Conservation (phyloP, 2,888 invertebrate species). For the Chrysotoxum bicinctum region DNA sequence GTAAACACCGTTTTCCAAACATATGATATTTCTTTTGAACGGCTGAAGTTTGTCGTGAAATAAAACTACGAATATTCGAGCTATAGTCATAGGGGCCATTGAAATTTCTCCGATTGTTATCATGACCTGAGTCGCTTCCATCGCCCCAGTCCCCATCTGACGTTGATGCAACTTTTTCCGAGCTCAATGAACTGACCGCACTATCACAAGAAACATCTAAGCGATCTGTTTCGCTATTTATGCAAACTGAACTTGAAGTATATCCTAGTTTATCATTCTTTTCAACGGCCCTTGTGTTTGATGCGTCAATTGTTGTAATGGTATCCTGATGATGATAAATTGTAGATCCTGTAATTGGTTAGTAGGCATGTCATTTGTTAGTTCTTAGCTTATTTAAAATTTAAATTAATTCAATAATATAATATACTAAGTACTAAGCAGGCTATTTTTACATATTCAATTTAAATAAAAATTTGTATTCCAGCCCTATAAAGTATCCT, state of each 20-base stretch:
- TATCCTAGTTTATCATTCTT: background rate
- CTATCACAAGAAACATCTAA: constrained; percentile 94
- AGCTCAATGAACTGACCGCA: constrained; percentile 96
- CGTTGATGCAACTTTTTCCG: constrained; percentile 92
- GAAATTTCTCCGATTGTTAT: constrained; percentile 85
- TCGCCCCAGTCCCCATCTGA: constrained; percentile 96
- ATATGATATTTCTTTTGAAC: constrained; percentile 96
- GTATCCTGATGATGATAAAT: background rate
- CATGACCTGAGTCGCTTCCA: constrained; percentile 92
- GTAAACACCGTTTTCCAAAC: constrained; percentile 94
- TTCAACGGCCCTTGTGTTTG: background rate
- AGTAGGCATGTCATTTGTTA: background rate
- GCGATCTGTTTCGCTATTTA: constrained; percentile 82
- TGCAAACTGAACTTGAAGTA: background rate
- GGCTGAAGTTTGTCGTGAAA: constrained; percentile 84
- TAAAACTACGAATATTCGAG: constrained; percentile 83
- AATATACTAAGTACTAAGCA: too few relatives aligned
- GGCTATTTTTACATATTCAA: too few relatives aligned
- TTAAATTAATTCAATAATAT: background rate
- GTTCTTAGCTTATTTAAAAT: background rate
- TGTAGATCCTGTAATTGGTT: background rate
- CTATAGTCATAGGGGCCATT: constrained; percentile 87
- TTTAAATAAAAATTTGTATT: too few relatives aligned
- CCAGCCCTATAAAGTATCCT: too few relatives aligned
- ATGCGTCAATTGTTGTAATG: background rate